Percentiles rank a stretch among this genome's conserved stretches.
These are phyloP conservation scores for Leptinotarsa lineolata DNA, from an alignment of 1,140 invertebrate genomes.

Conservation along the genomic window DNA sequence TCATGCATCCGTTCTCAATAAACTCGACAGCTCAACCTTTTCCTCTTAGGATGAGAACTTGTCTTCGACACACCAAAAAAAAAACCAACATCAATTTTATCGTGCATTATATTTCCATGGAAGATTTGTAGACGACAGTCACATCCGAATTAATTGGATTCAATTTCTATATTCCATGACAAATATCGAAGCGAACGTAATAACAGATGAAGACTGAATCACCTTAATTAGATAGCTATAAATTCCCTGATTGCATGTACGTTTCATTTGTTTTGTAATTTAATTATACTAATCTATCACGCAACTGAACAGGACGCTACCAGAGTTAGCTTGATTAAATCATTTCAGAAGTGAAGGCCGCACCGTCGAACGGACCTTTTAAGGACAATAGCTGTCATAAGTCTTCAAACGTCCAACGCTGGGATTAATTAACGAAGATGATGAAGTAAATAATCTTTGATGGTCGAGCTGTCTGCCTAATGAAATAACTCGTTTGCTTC, in stretches of 20 bases:
- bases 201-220: neutral
- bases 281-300: slow-evolving; percentile 13
- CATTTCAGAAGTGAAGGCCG: neutral
- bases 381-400: neutral
- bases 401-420: neutral
- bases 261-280: slow-evolving; percentile 19
- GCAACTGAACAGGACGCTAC: neutral
- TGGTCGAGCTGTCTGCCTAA: neutral
- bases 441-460: neutral
- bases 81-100: too few species aligned
- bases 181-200: neutral
- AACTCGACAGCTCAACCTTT: too few species aligned
- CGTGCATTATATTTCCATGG: too few species aligned
- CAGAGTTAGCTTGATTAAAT: neutral
- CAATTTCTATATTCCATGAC: neutral
- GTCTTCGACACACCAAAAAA: too few species aligned
- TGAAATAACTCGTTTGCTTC: too few species aligned
- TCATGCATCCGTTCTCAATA: too few species aligned
- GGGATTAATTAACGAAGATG: neutral
- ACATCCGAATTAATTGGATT: neutral
- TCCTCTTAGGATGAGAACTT: too few species aligned
- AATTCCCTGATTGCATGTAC: slow-evolving; percentile 10
- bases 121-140: neutral
- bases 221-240: slow-evolving; percentile 11
- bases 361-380: neutral